These are phyloP conservation scores for Diuraphis noxia DNA, from an alignment of 1,140 invertebrate genomes.

Conservation along the genomic window DNA sequence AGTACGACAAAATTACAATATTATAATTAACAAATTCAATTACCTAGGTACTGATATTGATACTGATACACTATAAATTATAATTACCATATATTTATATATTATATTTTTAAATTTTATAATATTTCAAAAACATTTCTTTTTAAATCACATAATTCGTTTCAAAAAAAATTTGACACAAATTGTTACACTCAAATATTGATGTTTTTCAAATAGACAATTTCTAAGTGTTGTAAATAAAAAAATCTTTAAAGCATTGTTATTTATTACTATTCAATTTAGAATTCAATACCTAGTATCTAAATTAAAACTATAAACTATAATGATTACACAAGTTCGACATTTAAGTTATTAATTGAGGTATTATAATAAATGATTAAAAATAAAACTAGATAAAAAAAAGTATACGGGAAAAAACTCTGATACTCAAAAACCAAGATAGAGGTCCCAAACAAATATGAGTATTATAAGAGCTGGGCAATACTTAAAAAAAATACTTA, in stretches of 20 bases:
- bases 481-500: background rate
- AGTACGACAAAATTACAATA: background rate
- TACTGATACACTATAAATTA: background rate
- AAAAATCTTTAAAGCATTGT: background rate
- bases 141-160: background rate
- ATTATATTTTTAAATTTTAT: no score
- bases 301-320: background rate
- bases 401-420: background rate
- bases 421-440: background rate
- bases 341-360: background rate
- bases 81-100: no score
- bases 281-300: background rate
- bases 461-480: no score
- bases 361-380: background rate
- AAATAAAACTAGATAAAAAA: background rate
- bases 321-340: background rate
- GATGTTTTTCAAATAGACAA: background rate
- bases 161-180: background rate
- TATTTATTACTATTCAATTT: background rate
- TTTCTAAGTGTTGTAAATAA: background rate
- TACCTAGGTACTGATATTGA: background rate
- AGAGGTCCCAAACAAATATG: no score
- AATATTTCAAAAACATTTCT: no score
- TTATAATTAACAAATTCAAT: background rate
- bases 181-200: background rate